Evolutionary conservation across 2,888 invertebrate species (phyloP).

Genomic region (Blera fallax): DNA sequence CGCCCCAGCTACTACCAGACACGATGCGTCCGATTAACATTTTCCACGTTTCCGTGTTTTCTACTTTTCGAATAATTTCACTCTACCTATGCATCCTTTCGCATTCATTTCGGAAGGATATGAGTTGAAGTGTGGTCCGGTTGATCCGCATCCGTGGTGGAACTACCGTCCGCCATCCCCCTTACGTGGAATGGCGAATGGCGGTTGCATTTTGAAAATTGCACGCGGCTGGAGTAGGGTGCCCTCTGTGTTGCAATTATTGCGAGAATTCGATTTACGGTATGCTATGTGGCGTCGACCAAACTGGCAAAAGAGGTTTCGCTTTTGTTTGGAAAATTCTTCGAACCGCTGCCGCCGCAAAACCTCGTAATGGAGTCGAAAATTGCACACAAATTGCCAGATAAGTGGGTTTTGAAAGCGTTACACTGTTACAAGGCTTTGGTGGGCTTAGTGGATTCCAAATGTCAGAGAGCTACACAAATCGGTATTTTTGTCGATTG

Average conservation of each 20-base stretch:
- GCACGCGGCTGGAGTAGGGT: slow-evolving; percentile 10
- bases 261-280: slow-evolving; percentile 69
- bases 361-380: slow-evolving; percentile 68
- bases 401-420: slow-evolving; percentile 53
- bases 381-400: slow-evolving; percentile 70
- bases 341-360: slow-evolving; percentile 55
- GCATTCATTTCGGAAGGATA: slow-evolving; percentile 9
- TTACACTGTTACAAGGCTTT: slow-evolving; percentile 40
- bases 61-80: neutral
- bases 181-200: slow-evolving; percentile 48
- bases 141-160: slow-evolving; percentile 25
- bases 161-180: neutral
- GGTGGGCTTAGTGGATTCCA: slow-evolving; percentile 12
- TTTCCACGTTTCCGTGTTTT: slow-evolving; percentile 35
- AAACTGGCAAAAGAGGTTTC: slow-evolving; percentile 56
- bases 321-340: slow-evolving; percentile 55
- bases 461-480: slow-evolving; percentile 36
- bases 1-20: neutral
- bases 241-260: slow-evolving; percentile 59
- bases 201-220: slow-evolving; percentile 69
- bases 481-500: slow-evolving; percentile 52
- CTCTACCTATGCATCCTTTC: slow-evolving; percentile 26
- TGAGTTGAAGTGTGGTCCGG: slow-evolving; percentile 56
- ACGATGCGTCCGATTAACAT: slow-evolving; percentile 64
- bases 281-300: slow-evolving; percentile 50